Conservation (phyloP, 2,888 invertebrate genomes). For the Agapetus fuscipes region DNA sequence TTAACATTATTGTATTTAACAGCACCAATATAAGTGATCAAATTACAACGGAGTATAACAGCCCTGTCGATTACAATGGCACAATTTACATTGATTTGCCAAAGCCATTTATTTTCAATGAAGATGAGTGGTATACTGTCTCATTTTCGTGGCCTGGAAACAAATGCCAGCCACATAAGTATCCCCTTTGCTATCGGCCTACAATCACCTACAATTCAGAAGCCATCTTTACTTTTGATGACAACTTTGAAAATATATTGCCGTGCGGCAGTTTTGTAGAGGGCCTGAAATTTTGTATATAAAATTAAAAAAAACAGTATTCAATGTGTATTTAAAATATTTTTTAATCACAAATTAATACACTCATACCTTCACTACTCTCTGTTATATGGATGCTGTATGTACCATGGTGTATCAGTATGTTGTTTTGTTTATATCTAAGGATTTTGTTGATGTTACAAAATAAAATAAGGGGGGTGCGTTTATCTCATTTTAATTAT, state of each 20-base stretch:
- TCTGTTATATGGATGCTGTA: no score
- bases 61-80: conserved; percentile 37
- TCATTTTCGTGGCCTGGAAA: conserved; percentile 36
- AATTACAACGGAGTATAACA: conserved; percentile 32
- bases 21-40: conserved; percentile 33
- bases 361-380: no score
- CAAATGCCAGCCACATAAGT: conserved; percentile 30
- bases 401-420: no score
- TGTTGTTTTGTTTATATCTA: no score
- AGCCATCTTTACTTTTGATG: conserved; percentile 38
- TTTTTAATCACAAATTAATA: background rate
- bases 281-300: conserved; percentile 39
- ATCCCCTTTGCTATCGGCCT: conserved; percentile 37
- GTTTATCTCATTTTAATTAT: no score
- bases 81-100: conserved; percentile 35
- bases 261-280: conserved; percentile 35
- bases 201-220: conserved; percentile 28
- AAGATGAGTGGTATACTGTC: conserved; percentile 39
- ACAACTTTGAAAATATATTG: conserved; percentile 27
- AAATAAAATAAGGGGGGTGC: no score
- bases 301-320: no score
- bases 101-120: conserved; percentile 37
- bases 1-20: conserved; percentile 32
- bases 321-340: background rate
- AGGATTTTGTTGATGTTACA: no score